phyloP scores from a whole-genome alignment of 2,797 vertebrate species.

The Rhyacichthys aspro region DNA sequence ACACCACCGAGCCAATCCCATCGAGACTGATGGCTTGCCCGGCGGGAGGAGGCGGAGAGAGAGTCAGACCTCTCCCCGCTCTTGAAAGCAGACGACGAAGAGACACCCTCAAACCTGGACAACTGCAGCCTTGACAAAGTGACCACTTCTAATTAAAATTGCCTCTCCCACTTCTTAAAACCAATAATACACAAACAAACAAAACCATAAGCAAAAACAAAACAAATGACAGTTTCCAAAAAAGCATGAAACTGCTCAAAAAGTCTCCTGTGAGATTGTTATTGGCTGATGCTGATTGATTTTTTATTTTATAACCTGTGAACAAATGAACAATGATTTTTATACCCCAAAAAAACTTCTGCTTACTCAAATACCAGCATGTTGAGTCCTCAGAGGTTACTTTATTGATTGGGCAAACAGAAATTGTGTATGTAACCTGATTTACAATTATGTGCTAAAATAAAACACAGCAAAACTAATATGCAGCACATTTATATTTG shows the following conservation, averaged over 20 bases:
- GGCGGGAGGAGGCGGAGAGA: conserved; percentile 86
- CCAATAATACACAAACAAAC: conserved; percentile 42
- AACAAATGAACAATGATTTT: background rate
- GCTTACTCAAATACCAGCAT: conserved; percentile 59
- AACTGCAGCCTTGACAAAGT: conserved; percentile 80
- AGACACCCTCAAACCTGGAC: conserved; percentile 61
- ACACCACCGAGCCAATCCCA: conserved; percentile 83
- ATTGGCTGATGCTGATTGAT: background rate
- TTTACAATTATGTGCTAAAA: too few species aligned
- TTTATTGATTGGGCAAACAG: conserved; percentile 47
- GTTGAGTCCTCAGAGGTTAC: conserved; percentile 16
- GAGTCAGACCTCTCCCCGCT: conserved; percentile 69
- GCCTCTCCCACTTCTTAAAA: conserved; percentile 26
- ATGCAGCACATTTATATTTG: background rate
- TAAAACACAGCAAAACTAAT: too few species aligned
- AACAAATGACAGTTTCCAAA: conserved; percentile 10
- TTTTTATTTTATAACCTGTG: background rate
- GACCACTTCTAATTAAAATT: conserved; percentile 71
- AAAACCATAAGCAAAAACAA: too few species aligned
- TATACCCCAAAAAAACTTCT: conserved; percentile 11
- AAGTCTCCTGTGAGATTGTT: conserved; percentile 27
- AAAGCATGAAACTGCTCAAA: conserved; percentile 40
- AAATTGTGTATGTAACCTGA: conserved; percentile 12
- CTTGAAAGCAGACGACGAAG: conserved; percentile 83
- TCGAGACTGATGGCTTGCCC: conserved; percentile 90